Conservation (phyloP, 2,113 vertebrate species). For the Stigmatopora argus region DNA sequence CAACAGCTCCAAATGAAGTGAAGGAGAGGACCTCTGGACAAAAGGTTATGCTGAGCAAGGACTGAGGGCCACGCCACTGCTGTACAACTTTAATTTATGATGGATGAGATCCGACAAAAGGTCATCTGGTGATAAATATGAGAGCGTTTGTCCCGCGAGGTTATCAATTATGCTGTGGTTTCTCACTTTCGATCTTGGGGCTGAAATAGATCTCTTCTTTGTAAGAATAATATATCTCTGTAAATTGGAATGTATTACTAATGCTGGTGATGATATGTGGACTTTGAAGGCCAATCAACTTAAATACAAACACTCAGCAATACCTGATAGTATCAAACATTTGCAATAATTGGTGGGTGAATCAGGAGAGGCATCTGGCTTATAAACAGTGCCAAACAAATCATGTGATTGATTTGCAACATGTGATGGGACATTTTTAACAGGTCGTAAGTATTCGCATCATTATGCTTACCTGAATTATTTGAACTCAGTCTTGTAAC, state of each 20-base stretch:
- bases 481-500: background rate
- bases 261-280: constrained; percentile 47
- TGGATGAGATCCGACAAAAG: constrained; percentile 87
- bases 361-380: background rate
- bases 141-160: constrained; percentile 78
- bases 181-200: constrained; percentile 76
- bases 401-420: background rate
- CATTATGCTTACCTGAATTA: background rate
- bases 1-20: constrained; percentile 72
- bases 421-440: background rate
- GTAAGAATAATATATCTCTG: constrained; percentile 73
- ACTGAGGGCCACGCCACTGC: constrained; percentile 68
- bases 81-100: constrained; percentile 93
- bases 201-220: constrained; percentile 73
- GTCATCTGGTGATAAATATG: constrained; percentile 83
- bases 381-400: background rate
- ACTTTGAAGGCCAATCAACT: constrained; percentile 41
- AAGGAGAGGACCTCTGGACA: constrained; percentile 76
- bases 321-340: background rate
- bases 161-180: constrained; percentile 75
- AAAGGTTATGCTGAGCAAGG: constrained; percentile 80
- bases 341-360: background rate
- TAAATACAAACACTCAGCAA: constrained; percentile 20
- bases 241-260: constrained; percentile 74
- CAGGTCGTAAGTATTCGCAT: background rate